These are phyloP conservation scores for Rynchops niger DNA, from an alignment of 2,113 vertebrate genomes.

Conservation along the genomic window DNA sequence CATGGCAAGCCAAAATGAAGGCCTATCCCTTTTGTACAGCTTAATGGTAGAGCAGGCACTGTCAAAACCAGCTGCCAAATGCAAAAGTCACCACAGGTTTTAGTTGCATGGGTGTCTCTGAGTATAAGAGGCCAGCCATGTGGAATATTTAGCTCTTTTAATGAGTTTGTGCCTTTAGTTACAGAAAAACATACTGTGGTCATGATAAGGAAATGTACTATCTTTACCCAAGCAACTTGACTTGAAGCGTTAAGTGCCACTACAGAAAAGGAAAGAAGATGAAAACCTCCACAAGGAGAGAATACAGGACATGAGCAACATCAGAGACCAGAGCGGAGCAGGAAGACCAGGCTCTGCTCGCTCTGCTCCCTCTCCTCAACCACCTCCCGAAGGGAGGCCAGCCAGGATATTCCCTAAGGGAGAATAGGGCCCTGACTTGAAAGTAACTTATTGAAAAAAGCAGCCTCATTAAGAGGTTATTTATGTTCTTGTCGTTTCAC, in stretches of 20 bases:
- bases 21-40: rapidly evolving
- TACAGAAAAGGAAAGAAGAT: background rate
- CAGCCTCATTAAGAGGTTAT: background rate
- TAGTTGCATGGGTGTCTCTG: no score
- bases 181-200: background rate
- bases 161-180: no score
- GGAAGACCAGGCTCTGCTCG: background rate
- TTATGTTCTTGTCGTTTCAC: background rate
- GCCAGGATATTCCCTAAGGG: no score
- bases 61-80: background rate
- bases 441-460: background rate
- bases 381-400: background rate
- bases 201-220: background rate
- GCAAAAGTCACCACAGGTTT: background rate
- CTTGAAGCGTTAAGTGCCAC: no score
- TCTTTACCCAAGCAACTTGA: background rate
- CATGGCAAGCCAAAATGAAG: background rate
- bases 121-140: rapidly evolving
- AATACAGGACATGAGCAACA: background rate
- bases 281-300: background rate
- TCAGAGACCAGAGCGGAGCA: rapidly evolving
- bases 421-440: background rate
- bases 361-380: no score
- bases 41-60: background rate
- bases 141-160: background rate